phyloP scores from a whole-genome alignment of 2,888 invertebrate species.

The Oscheius sp. region DNA sequence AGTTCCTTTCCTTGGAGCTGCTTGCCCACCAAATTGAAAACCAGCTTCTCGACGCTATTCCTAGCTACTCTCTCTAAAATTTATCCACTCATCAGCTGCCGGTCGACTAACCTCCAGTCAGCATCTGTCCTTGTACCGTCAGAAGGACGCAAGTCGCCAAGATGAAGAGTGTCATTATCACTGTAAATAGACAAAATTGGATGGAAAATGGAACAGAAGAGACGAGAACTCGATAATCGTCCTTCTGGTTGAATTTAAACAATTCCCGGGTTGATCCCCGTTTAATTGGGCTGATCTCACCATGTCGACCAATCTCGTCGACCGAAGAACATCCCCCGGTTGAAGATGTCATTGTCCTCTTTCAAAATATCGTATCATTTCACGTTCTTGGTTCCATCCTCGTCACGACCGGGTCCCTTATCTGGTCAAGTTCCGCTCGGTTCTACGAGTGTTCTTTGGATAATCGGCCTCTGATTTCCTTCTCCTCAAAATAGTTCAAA shows the following conservation, averaged over 20 bases:
- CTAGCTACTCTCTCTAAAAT: background rate
- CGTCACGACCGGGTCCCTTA: too few species aligned
- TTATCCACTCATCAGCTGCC: background rate
- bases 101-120: too few species aligned
- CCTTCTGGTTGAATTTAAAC: background rate
- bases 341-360: too few species aligned
- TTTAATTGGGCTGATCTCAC: conserved; percentile 26
- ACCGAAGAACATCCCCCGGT: too few species aligned
- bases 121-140: background rate
- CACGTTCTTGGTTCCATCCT: too few species aligned
- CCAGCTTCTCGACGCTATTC: background rate
- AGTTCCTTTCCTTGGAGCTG: background rate
- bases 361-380: too few species aligned
- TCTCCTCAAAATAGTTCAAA: too few species aligned
- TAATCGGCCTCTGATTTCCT: too few species aligned
- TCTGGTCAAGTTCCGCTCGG: too few species aligned
- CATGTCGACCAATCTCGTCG: background rate
- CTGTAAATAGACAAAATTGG: background rate
- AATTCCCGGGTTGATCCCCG: background rate
- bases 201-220: background rate
- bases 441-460: too few species aligned
- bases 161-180: conserved; percentile 19
- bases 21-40: background rate
- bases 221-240: conserved; percentile 13
- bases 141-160: conserved; percentile 1